These are phyloP conservation scores for Bhutanitis thaidina DNA, from an alignment of 2,888 invertebrate genomes.

Conservation along the genomic window DNA sequence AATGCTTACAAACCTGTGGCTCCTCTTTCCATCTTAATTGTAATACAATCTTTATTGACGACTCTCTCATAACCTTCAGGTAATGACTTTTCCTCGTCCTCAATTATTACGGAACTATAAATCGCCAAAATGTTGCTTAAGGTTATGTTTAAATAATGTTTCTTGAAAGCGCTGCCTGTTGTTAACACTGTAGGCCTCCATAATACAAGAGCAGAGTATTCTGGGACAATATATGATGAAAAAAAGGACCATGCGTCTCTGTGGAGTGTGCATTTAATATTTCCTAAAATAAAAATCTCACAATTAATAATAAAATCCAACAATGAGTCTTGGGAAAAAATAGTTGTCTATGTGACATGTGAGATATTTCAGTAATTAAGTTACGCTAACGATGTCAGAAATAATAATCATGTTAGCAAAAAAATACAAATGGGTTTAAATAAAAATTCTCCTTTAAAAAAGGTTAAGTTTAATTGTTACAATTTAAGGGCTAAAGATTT, in stretches of 20 bases:
- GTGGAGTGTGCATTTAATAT: conserved; percentile 68
- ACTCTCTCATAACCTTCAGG: conserved; percentile 50
- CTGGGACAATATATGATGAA: conserved; percentile 60
- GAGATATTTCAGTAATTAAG: too few relatives aligned
- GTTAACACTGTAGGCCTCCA: conserved; percentile 68
- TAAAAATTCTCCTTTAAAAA: too few relatives aligned
- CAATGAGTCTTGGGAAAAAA: too few relatives aligned
- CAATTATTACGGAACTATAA: conserved; percentile 54
- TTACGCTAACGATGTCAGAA: too few relatives aligned
- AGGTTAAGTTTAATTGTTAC: too few relatives aligned
- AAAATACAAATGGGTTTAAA: too few relatives aligned
- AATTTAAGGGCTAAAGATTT: too few relatives aligned
- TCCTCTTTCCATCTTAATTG: conserved; percentile 49
- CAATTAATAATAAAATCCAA: too few relatives aligned
- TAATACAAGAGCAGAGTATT: conserved; percentile 59
- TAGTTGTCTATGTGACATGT: too few relatives aligned
- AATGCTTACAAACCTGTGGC: conserved; percentile 39
- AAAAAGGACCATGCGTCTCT: conserved; percentile 72
- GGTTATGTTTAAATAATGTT: conserved; percentile 70
- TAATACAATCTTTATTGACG: conserved; percentile 51
- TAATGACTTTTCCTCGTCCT: conserved; percentile 39
- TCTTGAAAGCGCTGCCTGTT: conserved; percentile 66
- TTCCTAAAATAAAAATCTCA: conserved; percentile 41
- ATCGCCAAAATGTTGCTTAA: conserved; percentile 62
- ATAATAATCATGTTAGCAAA: too few relatives aligned